Base-by-base conservation (phyloP, 2,113 vertebrate species). In the Pterocles gutturalis region DNA sequence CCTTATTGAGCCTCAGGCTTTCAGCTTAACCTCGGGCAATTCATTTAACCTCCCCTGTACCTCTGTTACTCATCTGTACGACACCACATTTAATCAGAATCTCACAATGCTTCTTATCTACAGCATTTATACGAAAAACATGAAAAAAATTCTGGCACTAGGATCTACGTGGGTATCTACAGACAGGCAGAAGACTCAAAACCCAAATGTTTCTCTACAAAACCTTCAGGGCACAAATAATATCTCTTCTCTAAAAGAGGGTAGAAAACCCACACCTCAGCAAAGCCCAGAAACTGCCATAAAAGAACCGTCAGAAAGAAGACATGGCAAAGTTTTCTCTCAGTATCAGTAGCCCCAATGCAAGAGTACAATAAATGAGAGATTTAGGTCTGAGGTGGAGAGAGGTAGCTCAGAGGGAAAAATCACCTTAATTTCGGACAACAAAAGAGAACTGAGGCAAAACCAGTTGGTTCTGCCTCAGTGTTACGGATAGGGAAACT, bases 361-460 rank as follows among this genome's bases (percentile, higher is more conserved):
- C 67, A 58, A 45, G 83, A 79, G 33, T 13, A 76, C 69, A 67
- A 82, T 62, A 81, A 94, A 91, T 75, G 87, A 96, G 53, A 89
- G 51, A 77, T 19, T 76, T 0, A 73, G 34, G 57, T 60, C 64
- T 70, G 53, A 48, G 72, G 51, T 20, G 43, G 2, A 3, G 70
- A 62, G 62, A 93, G 79, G 16, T 51, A 43, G 38, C 66, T 89
- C 34, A 54, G 72, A 49, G 45, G 46, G 72, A 80, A 82, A 85
- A 93, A 93, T 61, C 72, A 87, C 83, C 66, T 83, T 94, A 38
- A 75, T 94, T 95, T 94, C 80, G 92, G 55, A 53, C 61, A 92
- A 71, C 45, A 38, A 28, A 83, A 89, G 69, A 95, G 54, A 87
- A 96, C 88, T 9, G 36, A 89, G 41, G 80, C 80, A 88, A 96